Percentiles rank a stretch among this genome's conserved stretches.
Conservation (phyloP, 64 coral and sea anemone genomes). For the Actinia tenebrosa region DNA sequence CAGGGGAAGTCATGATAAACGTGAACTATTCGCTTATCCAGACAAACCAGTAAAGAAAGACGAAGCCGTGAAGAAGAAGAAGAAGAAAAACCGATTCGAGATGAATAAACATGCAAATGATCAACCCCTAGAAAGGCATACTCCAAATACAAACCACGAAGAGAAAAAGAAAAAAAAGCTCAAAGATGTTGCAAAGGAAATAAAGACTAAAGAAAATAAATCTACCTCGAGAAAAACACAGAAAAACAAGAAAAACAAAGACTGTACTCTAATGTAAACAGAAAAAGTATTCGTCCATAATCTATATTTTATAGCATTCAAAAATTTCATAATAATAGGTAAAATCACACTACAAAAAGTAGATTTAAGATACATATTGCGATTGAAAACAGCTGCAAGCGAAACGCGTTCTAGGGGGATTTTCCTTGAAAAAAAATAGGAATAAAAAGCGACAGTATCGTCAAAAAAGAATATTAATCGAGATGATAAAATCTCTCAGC, state of each 20-base stretch:
- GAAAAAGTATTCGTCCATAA: background rate
- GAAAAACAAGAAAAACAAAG: background rate
- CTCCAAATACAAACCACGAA: background rate
- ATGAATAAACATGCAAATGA: background rate
- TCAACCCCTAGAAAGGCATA: background rate
- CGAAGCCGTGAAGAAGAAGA: background rate
- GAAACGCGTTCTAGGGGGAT: background rate
- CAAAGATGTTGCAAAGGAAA: conserved; percentile 1
- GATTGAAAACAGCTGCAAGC: background rate
- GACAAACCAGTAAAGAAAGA: background rate
- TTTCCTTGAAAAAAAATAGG: background rate
- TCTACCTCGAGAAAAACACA: background rate
- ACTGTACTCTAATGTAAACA: background rate
- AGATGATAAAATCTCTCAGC: background rate
- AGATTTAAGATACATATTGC: background rate
- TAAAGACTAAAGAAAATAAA: background rate
- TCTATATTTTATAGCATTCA: background rate
- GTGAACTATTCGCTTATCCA: conserved; percentile 17
- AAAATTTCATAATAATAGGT: background rate
- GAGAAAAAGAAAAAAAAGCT: background rate
- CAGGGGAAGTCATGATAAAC: conserved; percentile 11
- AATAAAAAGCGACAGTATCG: background rate
- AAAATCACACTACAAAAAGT: background rate
- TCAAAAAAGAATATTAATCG: background rate
- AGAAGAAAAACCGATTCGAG: background rate